phyloP scores from a whole-genome alignment of 2,113 vertebrate species.

The Lamprologus sp. region DNA sequence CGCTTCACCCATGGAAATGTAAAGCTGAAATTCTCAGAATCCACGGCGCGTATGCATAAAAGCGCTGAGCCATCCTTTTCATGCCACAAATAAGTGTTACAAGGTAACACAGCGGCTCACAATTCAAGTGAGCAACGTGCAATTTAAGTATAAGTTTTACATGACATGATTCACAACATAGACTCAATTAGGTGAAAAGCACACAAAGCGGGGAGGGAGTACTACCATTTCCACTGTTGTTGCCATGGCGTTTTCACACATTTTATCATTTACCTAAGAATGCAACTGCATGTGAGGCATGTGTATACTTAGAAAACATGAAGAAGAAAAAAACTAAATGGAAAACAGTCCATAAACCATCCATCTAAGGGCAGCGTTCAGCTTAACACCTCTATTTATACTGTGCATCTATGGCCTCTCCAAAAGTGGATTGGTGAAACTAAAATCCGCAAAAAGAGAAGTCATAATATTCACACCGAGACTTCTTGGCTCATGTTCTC shows the following conservation, averaged over 20 bases:
- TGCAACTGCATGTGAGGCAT: background rate
- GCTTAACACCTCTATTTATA: conserved; percentile 52
- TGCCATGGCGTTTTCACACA: conserved; percentile 52
- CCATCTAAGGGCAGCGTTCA: conserved; percentile 15
- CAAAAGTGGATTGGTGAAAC: conserved; percentile 40
- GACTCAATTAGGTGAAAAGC: conserved; percentile 6
- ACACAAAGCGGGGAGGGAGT: background rate
- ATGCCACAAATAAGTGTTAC: background rate
- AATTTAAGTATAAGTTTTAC: conserved; percentile 16
- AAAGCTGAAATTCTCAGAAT: background rate
- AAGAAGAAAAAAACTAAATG: conserved; percentile 1
- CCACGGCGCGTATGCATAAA: background rate
- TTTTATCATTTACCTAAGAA: conserved; percentile 45
- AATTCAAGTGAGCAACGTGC: conserved; percentile 10
- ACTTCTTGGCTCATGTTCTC: conserved; percentile 38
- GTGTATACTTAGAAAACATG: conserved; percentile 1
- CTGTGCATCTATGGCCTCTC: background rate
- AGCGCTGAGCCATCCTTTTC: conserved; percentile 7
- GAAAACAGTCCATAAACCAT: conserved; percentile 9
- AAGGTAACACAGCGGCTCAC: background rate
- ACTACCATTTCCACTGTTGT: conserved; percentile 33
- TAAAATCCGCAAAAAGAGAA: conserved; percentile 43
- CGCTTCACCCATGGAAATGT: background rate
- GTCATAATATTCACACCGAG: conserved; percentile 49
- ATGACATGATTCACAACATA: conserved; percentile 15